These are phyloP conservation scores for Dasyurus viverrinus DNA, from an alignment of 2,113 vertebrate species.

Conservation along the genomic window DNA sequence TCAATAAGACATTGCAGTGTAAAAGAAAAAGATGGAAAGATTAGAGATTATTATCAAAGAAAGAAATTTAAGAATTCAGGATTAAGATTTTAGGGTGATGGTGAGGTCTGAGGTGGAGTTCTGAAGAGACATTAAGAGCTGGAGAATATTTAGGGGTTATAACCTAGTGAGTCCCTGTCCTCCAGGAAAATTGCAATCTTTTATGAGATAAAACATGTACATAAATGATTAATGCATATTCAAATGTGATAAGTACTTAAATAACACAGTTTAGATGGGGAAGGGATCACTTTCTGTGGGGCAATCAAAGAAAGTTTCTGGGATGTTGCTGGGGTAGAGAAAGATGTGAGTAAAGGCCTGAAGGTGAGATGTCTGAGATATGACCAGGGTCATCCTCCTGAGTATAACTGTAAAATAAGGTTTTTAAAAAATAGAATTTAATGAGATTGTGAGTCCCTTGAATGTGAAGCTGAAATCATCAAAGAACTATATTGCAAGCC, in stretches of 20 bases:
- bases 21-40: background rate
- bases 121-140: background rate
- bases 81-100: background rate
- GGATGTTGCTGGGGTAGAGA: background rate
- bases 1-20: rapidly evolving
- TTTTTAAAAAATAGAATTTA: background rate
- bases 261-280: background rate
- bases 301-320: background rate
- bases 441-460: background rate
- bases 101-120: background rate
- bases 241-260: background rate
- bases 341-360: background rate
- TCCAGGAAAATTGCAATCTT: background rate
- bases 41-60: background rate
- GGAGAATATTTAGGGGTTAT: background rate
- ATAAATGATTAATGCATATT: background rate
- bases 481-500: background rate
- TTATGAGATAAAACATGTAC: background rate
- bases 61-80: too few species aligned
- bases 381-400: too few species aligned
- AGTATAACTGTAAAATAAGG: background rate
- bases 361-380: background rate
- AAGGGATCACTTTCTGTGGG: background rate
- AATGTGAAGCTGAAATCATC: background rate
- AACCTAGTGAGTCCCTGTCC: background rate